A percentile compares a stretch with the other conserved stretches of the same genome.
phyloP scores from a whole-genome alignment of 2,888 invertebrate species.

The Drosophila mayaguana region DNA sequence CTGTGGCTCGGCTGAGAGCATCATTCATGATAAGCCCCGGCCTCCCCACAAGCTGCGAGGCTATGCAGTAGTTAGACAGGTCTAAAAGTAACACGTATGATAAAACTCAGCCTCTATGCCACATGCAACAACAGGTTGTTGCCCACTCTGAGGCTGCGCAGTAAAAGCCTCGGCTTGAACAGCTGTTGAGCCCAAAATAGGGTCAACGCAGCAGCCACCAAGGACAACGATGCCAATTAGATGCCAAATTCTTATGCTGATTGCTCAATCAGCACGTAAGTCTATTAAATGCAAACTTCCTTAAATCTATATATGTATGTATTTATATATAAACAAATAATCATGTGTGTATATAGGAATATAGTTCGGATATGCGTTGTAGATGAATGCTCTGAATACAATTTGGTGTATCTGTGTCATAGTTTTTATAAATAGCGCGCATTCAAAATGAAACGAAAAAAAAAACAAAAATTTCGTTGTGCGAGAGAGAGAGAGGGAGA shows the following conservation, averaged over 20 bases:
- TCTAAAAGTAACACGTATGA: not conserved
- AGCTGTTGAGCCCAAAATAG: constrained; percentile 64
- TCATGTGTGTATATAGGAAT: constrained; percentile 24
- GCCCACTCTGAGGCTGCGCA: constrained; percentile 71
- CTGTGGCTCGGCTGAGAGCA: too few relatives aligned
- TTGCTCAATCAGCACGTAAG: constrained; percentile 22
- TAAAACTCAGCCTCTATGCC: constrained; percentile 17
- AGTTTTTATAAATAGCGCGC: constrained; percentile 81
- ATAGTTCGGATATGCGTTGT: constrained; percentile 48
- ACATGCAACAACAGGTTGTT: constrained; percentile 57
- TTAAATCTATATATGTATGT: not conserved
- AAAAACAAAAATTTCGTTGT: constrained; percentile 25
- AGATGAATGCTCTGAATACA: constrained; percentile 74
- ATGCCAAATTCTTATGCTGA: constrained; percentile 6
- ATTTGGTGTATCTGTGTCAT: constrained; percentile 83
- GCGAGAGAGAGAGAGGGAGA: constrained; percentile 37
- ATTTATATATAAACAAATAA: constrained; percentile 4
- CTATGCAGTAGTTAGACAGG: constrained; percentile 6
- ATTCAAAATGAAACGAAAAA: constrained; percentile 45
- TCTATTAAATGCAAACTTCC: constrained; percentile 22
- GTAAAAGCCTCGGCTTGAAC: constrained; percentile 33
- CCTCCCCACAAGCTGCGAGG: too few relatives aligned
- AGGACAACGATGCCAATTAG: constrained; percentile 52
- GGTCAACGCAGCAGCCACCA: constrained; percentile 58
- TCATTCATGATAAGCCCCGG: too few relatives aligned